phyloP scores from a whole-genome alignment of 2,113 vertebrate genomes.

The Conger conger region DNA sequence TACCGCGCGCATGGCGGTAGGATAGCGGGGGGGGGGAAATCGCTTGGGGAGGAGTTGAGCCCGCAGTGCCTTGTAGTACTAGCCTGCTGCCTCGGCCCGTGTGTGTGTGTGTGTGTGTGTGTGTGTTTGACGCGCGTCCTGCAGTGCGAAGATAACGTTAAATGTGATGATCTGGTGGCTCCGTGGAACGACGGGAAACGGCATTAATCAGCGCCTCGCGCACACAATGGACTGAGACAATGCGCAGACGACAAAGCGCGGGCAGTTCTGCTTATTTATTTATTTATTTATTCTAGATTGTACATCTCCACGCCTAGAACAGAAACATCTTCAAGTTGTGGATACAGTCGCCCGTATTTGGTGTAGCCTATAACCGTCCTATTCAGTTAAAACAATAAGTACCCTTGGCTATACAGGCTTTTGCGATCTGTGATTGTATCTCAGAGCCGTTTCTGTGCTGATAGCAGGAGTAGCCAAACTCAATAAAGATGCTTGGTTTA shows the following conservation, averaged over 20 bases:
- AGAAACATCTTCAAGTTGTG: not conserved
- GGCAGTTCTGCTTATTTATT: not conserved
- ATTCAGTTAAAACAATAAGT: too few relatives aligned
- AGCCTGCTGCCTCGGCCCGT: not conserved
- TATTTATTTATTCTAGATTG: not conserved
- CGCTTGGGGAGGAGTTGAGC: not conserved
- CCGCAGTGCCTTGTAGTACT: not conserved
- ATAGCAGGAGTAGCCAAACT: too few relatives aligned
- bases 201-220: not conserved
- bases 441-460: too few relatives aligned
- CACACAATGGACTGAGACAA: not conserved
- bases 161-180: not conserved
- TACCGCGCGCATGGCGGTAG: not conserved
- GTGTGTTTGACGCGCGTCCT: not conserved
- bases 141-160: not conserved
- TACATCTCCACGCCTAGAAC: not conserved
- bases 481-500: not conserved
- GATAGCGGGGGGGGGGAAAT: not conserved
- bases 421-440: too few relatives aligned
- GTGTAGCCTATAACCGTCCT: too few relatives aligned
- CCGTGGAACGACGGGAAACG: not conserved
- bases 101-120: too few relatives aligned
- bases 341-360: not conserved
- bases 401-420: too few relatives aligned
- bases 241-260: not conserved